These are phyloP conservation scores for Aleiodes testaceus DNA, from an alignment of 2,888 invertebrate species.

Conservation along the genomic window DNA sequence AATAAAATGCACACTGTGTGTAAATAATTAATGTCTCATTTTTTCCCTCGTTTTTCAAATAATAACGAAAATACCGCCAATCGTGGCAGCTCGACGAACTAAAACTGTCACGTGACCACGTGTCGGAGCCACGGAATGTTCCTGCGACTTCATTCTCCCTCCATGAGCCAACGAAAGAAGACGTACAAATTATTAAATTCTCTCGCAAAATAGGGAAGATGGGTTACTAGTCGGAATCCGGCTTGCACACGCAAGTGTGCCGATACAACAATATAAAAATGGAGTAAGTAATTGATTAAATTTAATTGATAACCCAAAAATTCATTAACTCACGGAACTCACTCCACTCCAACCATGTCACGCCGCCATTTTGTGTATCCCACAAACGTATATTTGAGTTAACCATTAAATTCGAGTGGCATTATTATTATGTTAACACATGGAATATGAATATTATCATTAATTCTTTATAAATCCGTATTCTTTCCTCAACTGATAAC, in stretches of 20 bases:
- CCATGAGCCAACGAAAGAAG: conserved; percentile 67
- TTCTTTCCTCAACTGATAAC: no score
- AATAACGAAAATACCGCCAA: no score
- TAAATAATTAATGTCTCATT: no score
- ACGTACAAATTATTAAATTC: conserved; percentile 72
- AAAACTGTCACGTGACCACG: conserved; percentile 39
- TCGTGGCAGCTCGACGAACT: no score
- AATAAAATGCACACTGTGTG: no score
- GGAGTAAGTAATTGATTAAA: conserved; percentile 77
- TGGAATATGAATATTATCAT: no score
- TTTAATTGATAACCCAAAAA: conserved; percentile 27
- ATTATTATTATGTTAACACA: no score
- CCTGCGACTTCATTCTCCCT: conserved; percentile 62
- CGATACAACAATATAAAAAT: conserved; percentile 77
- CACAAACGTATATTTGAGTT: no score
- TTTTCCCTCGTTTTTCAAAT: no score
- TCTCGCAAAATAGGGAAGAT: conserved; percentile 79
- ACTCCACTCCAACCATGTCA: not conserved
- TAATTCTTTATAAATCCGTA: no score
- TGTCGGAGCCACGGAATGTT: not conserved
- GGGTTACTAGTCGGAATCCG: conserved; percentile 82
- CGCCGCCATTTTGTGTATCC: conserved; percentile 64
- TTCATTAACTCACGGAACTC: no score
- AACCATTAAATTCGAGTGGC: not conserved
- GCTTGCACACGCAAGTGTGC: conserved; percentile 85